Conservation (phyloP, 2,888 invertebrate species). For the Cheilosia impressa region DNA sequence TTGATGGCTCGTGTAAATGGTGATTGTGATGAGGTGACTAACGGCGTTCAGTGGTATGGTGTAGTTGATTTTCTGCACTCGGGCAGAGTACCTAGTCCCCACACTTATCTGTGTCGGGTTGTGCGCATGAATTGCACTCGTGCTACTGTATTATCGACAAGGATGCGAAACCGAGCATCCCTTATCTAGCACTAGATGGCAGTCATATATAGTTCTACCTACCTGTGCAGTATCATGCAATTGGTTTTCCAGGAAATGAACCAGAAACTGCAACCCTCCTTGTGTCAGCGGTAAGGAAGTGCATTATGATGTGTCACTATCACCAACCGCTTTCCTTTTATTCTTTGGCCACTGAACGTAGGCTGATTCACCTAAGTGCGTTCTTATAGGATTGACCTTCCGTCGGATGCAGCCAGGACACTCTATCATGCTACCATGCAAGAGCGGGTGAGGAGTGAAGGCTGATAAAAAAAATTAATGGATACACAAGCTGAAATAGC, state of each 20-base stretch:
- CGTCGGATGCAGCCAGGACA: background rate
- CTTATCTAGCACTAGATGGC: conserved; percentile 63
- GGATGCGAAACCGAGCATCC: conserved; percentile 43
- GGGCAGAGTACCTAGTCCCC: conserved; percentile 3
- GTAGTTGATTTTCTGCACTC: conserved; percentile 37
- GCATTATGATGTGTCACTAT: conserved; percentile 7
- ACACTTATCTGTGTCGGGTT: conserved; percentile 5
- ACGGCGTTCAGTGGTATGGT: conserved; percentile 4
- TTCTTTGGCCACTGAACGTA: background rate
- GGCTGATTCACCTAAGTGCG: conserved; percentile 15
- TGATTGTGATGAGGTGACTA: conserved; percentile 69
- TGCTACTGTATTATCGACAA: conserved; percentile 63
- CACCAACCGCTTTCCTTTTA: conserved; percentile 19
- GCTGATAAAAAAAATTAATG: conserved; percentile 21
- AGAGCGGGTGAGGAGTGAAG: background rate
- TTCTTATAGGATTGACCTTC: conserved; percentile 18
- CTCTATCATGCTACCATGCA: background rate
- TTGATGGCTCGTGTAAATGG: conserved; percentile 69
- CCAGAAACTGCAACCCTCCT: conserved; percentile 41
- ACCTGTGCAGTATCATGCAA: conserved; percentile 55
- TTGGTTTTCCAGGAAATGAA: conserved; percentile 35
- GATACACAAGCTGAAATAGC: conserved; percentile 36
- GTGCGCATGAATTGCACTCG: conserved; percentile 71
- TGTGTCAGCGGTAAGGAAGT: conserved; percentile 50
- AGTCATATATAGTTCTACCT: background rate